These are phyloP conservation scores for Sciaenops ocellatus DNA, from an alignment of 2,797 vertebrate genomes.

Conservation along the genomic window DNA sequence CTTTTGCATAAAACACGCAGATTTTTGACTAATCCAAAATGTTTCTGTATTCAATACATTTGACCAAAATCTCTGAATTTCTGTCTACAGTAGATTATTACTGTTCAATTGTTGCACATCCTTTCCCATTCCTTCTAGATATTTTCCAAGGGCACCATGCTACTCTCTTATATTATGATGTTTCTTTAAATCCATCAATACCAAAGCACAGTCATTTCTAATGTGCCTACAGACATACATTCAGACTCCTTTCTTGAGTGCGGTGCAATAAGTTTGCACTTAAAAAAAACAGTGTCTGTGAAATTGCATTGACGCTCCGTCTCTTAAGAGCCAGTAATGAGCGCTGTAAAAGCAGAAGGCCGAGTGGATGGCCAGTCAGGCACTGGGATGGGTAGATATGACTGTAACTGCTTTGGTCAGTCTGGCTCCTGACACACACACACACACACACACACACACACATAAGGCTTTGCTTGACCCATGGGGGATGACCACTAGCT, in stretches of 20 bases:
- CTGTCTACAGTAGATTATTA: background rate
- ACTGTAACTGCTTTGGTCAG: slow-evolving; percentile 55
- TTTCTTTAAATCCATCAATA: slow-evolving; percentile 9
- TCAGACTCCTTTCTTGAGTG: slow-evolving; percentile 33
- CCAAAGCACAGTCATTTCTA: background rate
- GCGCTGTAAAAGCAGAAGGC: slow-evolving; percentile 54
- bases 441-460: slow-evolving; percentile 25
- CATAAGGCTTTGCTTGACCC: slow-evolving; percentile 56
- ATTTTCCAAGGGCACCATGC: background rate
- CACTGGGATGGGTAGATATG: slow-evolving; percentile 50
- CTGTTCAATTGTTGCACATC: background rate
- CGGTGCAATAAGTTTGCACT: slow-evolving; percentile 55
- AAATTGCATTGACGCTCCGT: slow-evolving; percentile 54
- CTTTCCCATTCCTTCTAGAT: background rate
- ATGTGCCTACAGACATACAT: slow-evolving; percentile 1
- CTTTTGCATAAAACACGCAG: background rate
- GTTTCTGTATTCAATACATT: background rate
- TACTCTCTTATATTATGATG: background rate
- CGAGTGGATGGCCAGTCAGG: slow-evolving; percentile 32
- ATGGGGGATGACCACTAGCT: slow-evolving; percentile 74
- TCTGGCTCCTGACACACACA: slow-evolving; percentile 51
- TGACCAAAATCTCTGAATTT: background rate
- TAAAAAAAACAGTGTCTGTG: slow-evolving; percentile 39
- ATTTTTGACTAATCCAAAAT: background rate
- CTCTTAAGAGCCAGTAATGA: slow-evolving; percentile 70